Evolutionary conservation across 2,888 invertebrate species (phyloP).

Genomic region (Eristalinus aeneus): DNA sequence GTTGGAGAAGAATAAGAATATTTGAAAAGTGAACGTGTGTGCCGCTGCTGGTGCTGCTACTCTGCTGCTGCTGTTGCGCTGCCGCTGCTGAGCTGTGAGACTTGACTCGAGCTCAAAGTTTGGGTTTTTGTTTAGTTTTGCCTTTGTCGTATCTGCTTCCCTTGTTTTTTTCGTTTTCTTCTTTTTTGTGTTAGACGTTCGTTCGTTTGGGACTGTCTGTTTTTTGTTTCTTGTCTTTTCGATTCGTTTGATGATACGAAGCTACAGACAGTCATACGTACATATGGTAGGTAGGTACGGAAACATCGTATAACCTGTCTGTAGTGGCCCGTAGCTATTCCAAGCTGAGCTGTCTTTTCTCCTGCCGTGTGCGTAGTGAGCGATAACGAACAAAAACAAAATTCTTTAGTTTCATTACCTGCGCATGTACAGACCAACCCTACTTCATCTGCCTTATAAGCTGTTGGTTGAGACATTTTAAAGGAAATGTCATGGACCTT

Average conservation of each 20-base stretch:
- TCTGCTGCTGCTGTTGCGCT: slow-evolving; percentile 15
- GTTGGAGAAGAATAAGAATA: slow-evolving; percentile 69
- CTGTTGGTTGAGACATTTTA: too few relatives aligned
- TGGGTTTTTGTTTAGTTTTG: slow-evolving; percentile 60
- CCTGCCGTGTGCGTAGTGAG: slow-evolving; percentile 46
- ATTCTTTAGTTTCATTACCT: slow-evolving; percentile 50
- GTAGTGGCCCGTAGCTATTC: slow-evolving; percentile 61
- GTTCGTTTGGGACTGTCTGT: slow-evolving; percentile 23
- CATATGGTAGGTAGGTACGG: slow-evolving; percentile 36
- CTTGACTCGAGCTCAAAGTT: slow-evolving; percentile 51
- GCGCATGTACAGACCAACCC: background rate
- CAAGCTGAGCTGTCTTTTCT: slow-evolving; percentile 63
- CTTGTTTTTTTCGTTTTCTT: slow-evolving; percentile 2
- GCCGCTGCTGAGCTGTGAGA: slow-evolving; percentile 31
- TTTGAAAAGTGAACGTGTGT: slow-evolving; percentile 70
- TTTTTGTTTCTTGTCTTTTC: slow-evolving; percentile 29
- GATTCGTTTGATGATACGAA: slow-evolving; percentile 61
- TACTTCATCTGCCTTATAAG: background rate
- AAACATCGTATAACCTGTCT: slow-evolving; percentile 66
- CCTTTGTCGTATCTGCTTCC: slow-evolving; percentile 56
- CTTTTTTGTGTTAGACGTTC: background rate
- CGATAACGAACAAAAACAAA: slow-evolving; percentile 62
- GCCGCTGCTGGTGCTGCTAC: slow-evolving; percentile 30
- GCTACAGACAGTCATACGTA: background rate
- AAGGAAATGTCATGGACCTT: too few relatives aligned